phyloP scores from a whole-genome alignment of 2,113 vertebrate species.

The Stictonetta naevosa region DNA sequence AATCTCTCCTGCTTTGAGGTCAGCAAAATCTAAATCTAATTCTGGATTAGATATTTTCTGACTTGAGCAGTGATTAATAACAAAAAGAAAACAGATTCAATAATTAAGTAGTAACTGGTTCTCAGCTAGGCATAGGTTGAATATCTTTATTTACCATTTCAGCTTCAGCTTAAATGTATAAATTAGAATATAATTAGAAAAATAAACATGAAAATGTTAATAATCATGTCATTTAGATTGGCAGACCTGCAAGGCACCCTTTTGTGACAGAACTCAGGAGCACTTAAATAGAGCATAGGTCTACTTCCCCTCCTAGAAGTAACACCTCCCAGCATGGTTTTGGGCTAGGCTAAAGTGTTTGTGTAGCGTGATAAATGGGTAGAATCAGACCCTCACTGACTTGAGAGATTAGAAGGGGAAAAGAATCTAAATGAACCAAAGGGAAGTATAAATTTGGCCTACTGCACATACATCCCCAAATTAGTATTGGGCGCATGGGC shows the following conservation, averaged over 20 bases:
- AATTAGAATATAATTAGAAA: background rate
- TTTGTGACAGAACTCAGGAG: background rate
- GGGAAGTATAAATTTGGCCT: background rate
- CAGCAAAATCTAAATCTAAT: background rate
- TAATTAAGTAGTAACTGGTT: background rate
- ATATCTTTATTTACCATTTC: background rate
- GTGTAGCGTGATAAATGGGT: background rate
- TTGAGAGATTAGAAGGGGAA: background rate
- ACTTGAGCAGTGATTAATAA: background rate
- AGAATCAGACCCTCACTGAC: background rate
- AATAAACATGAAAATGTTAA: background rate
- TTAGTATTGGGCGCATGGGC: fast-evolving
- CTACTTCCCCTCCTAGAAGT: background rate
- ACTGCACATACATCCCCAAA: background rate
- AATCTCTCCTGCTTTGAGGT: background rate
- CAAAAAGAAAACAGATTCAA: background rate
- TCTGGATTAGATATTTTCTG: background rate
- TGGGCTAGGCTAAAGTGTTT: background rate
- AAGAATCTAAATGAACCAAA: background rate
- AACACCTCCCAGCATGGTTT: background rate
- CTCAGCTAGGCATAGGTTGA: background rate
- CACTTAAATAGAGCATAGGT: background rate
- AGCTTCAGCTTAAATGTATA: background rate
- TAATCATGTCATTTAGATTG: background rate
- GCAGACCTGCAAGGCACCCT: background rate